Conservation (phyloP, 2,888 invertebrate genomes). For the Clostera curtula region DNA sequence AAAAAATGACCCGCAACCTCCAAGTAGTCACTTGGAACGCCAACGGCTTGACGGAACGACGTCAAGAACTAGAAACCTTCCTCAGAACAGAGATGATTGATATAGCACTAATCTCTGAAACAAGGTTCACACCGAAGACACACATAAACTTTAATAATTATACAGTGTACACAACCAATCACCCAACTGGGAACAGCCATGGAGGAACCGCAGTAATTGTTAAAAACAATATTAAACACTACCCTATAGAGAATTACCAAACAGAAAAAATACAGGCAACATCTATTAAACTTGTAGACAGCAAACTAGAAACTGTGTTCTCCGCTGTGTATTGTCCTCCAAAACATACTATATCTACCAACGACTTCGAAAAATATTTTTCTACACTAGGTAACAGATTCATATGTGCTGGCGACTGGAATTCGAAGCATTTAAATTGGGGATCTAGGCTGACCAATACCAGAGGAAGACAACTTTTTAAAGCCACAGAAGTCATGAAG, state of each 20-base stretch:
- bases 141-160: conserved; percentile 8
- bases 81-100: conserved; percentile 12
- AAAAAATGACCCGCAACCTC: conserved; percentile 5
- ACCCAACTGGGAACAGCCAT: conserved; percentile 15
- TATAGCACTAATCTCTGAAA: conserved; percentile 18
- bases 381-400: conserved; percentile 9
- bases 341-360: conserved; percentile 8
- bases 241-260: too few species aligned
- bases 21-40: too few species aligned
- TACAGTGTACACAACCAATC: conserved; percentile 10
- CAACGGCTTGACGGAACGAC: conserved; percentile 14
- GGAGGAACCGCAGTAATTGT: conserved; percentile 17
- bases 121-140: conserved; percentile 13
- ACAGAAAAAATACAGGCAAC: conserved; percentile 14
- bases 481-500: neutral
- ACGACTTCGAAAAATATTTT: conserved; percentile 11
- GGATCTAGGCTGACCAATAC: conserved; percentile 12
- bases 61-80: conserved; percentile 12
- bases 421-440: conserved; percentile 16
- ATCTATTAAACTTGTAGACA: conserved; percentile 1
- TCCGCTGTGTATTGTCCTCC: conserved; percentile 16
- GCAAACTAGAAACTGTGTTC: conserved; percentile 8
- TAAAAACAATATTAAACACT: conserved; percentile 14
- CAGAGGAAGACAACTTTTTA: conserved; percentile 10
- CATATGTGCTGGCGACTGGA: conserved; percentile 12